Percentiles rank a stretch among this genome's conserved stretches.
These are phyloP conservation scores for Spilarctia lutea DNA, from an alignment of 2,888 invertebrate genomes.

Conservation along the genomic window DNA sequence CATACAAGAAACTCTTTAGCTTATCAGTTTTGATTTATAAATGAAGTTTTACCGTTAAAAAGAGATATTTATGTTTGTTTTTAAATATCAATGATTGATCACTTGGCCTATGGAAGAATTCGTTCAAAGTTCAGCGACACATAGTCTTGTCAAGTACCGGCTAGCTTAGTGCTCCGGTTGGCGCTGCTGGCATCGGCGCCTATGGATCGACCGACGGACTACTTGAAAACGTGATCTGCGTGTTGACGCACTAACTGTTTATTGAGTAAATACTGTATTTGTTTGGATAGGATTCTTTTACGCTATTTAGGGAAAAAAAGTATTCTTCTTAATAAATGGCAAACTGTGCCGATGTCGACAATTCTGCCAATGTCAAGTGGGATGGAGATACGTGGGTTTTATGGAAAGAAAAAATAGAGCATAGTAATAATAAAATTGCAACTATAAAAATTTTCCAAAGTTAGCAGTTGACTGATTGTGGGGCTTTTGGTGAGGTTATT, in stretches of 20 bases:
- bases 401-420: too few relatives aligned
- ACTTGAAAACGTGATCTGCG: slow-evolving; percentile 45
- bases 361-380: too few relatives aligned
- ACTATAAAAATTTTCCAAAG: too few relatives aligned
- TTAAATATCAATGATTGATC: not conserved
- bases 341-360: too few relatives aligned
- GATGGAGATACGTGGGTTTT: too few relatives aligned
- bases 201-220: slow-evolving; percentile 30
- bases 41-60: not conserved
- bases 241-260: slow-evolving; percentile 41
- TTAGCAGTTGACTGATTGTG: too few relatives aligned
- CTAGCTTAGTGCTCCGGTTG: slow-evolving; percentile 55
- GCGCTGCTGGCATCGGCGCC: slow-evolving; percentile 33
- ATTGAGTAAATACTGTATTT: slow-evolving; percentile 28
- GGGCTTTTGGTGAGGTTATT: too few relatives aligned
- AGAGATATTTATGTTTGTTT: not conserved
- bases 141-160: slow-evolving; percentile 37
- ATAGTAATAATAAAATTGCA: too few relatives aligned
- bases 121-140: slow-evolving; percentile 6
- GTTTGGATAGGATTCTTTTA: not conserved
- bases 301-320: not conserved
- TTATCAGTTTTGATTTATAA: not conserved
- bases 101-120: not conserved
- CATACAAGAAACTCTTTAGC: not conserved
- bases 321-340: too few relatives aligned